Evolutionary conservation across 2,888 invertebrate genomes (phyloP).

Genomic region (Oxycera nigricornis): DNA sequence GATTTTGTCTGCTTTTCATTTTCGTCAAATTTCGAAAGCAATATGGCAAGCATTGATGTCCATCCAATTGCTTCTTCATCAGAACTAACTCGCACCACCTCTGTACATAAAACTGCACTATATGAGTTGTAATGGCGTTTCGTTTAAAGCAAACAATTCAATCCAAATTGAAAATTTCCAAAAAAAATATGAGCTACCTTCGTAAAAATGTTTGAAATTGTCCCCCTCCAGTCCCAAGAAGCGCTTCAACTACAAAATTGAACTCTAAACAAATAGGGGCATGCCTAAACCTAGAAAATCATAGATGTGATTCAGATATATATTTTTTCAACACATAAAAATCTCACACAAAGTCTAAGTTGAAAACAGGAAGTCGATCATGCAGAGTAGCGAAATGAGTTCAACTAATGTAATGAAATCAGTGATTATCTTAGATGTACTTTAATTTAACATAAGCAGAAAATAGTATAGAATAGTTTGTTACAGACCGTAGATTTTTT

Average conservation of each 20-base stretch:
- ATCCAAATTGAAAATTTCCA: too few species aligned
- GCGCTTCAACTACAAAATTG: neutral
- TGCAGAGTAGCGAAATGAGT: neutral
- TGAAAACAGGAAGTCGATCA: neutral
- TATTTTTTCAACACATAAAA: slow-evolving; percentile 10
- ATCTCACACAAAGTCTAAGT: neutral
- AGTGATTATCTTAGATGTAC: slow-evolving; percentile 28
- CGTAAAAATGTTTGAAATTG: too few species aligned
- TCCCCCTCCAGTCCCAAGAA: too few species aligned
- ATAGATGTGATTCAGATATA: slow-evolving; percentile 33
- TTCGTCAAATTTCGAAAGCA: too few species aligned
- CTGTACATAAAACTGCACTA: too few species aligned
- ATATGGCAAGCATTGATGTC: too few species aligned
- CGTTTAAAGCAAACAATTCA: too few species aligned
- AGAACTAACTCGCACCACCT: too few species aligned
- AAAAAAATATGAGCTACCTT: too few species aligned
- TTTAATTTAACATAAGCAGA: neutral
- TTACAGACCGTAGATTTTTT: slow-evolving; percentile 40
- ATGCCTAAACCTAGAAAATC: neutral
- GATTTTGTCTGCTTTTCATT: too few species aligned
- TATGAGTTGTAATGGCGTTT: too few species aligned
- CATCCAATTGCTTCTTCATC: too few species aligned
- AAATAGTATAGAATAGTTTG: slow-evolving; percentile 35
- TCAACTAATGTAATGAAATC: slow-evolving; percentile 4
- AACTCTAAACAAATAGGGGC: slow-evolving; percentile 2